A percentile compares a stretch with the other conserved stretches of the same genome.
Conservation (phyloP, 2,888 invertebrate species). For the Lordiphosa fenestrarum region DNA sequence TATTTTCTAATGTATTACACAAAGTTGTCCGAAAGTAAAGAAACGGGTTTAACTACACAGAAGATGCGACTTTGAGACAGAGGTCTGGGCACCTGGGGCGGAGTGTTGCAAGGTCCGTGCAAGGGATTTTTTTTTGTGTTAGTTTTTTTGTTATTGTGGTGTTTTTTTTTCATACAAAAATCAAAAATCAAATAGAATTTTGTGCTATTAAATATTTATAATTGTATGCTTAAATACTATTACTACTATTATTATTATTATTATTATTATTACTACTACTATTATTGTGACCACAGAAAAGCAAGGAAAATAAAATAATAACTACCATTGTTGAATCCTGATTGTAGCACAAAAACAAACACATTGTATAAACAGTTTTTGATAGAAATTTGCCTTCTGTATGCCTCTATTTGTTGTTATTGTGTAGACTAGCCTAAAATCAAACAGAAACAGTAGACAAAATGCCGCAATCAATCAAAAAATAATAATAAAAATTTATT, state of each 20-base stretch:
- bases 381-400: conserved; percentile 5
- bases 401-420: background rate
- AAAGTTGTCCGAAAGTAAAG: too few species aligned
- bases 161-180: conserved; percentile 31
- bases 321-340: conserved; percentile 49
- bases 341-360: conserved; percentile 17
- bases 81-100: too few species aligned
- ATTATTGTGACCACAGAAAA: conserved; percentile 45
- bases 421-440: too few species aligned
- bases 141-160: conserved; percentile 28
- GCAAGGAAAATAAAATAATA: conserved; percentile 42
- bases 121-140: conserved; percentile 7
- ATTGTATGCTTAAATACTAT: conserved; percentile 24
- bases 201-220: conserved; percentile 57
- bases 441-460: too few species aligned
- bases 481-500: too few species aligned
- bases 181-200: conserved; percentile 7
- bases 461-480: too few species aligned
- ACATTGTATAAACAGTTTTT: conserved; percentile 7
- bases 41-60: too few species aligned
- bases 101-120: too few species aligned
- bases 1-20: too few species aligned
- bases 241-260: conserved; percentile 30
- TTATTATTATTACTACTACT: too few species aligned
- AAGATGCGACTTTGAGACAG: too few species aligned